These are phyloP conservation scores for Perca fluviatilis DNA, from an alignment of 2,113 vertebrate genomes.

Conservation along the genomic window DNA sequence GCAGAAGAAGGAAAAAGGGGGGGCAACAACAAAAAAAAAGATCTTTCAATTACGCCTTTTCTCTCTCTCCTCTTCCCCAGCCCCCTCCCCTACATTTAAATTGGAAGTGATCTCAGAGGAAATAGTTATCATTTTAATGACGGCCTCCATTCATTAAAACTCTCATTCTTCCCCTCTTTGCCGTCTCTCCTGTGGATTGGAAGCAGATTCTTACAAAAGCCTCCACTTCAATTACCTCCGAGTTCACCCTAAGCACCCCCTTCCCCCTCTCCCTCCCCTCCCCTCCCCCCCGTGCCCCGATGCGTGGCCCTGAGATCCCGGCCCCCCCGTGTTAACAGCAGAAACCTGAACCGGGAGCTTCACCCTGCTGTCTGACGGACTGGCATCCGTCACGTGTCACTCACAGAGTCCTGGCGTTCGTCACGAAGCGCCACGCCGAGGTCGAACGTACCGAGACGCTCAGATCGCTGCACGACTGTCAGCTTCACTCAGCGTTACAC, in stretches of 20 bases:
- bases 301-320: slow-evolving; percentile 59
- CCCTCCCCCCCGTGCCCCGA: slow-evolving; percentile 17
- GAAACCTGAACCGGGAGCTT: slow-evolving; percentile 26
- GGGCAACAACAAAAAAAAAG: slow-evolving; percentile 52
- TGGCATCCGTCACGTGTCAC: slow-evolving; percentile 50
- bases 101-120: slow-evolving; percentile 85
- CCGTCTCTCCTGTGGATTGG: slow-evolving; percentile 67
- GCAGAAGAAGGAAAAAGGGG: slow-evolving; percentile 59
- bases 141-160: slow-evolving; percentile 85
- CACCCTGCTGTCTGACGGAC: slow-evolving; percentile 2
- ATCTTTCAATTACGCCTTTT: slow-evolving; percentile 84
- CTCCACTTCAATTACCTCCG: slow-evolving; percentile 81
- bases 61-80: slow-evolving; percentile 38
- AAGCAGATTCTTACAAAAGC: slow-evolving; percentile 75
- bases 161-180: slow-evolving; percentile 73
- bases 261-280: slow-evolving; percentile 12
- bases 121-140: slow-evolving; percentile 86
- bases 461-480: too few species aligned
- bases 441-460: not conserved
- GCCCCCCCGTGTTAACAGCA: slow-evolving; percentile 17
- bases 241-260: slow-evolving; percentile 52
- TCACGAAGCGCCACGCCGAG: slow-evolving; percentile 15
- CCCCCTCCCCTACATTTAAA: slow-evolving; percentile 74
- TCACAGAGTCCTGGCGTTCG: slow-evolving; percentile 27
- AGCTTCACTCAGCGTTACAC: too few species aligned